Base-by-base conservation (phyloP, 2,888 invertebrate species). In the Caenorhabditis zanzibari region DNA sequence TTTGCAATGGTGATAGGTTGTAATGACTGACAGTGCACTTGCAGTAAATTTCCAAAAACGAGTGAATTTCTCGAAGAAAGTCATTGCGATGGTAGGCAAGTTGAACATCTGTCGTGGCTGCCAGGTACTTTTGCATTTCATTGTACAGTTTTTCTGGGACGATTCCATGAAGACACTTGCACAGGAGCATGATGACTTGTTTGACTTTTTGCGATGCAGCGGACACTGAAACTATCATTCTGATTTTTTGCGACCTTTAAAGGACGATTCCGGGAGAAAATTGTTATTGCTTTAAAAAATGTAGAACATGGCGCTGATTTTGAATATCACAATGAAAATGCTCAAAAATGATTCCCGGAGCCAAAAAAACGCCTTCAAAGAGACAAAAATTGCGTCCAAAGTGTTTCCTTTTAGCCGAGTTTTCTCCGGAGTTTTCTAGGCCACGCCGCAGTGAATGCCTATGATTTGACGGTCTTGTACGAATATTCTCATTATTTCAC, bases 141-240 rank as follows among this genome's bases (percentile, higher is more conserved):
- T 32, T 73, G 69, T 85, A 86, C 49, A 89, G 63, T 14, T 79
- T 84, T n/a, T 79, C 82, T 1, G 89, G 88, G 16, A 86, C 84
- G 24, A 89, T 87, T 16, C 68, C 66, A 56, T 93, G 93, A 87
- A 93, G 92, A 87, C 93, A 91, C 41, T 92, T 90, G 22, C 93
- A 92, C 56, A 93, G 85, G 52, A 91, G 85, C 86, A 92, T 93
- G 3, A 93, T 92, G 0, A 91, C 85, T 69, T 89, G 90, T 38
- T 86, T 83, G 41, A 88, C 86, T 32, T 69, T 59, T 56, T 82
- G 80, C 0, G 81, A 72, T 9, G 83, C 64, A 16, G 80, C 69
- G 0, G 87, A 76, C 28, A 88, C 88, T 88, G 75, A 63, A 87
- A 22, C 26, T 4, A 12, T 16, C 4, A 22, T 16, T 58, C 32